Base-by-base conservation (phyloP, 2,888 invertebrate species). In the Cistogaster globosa region DNA sequence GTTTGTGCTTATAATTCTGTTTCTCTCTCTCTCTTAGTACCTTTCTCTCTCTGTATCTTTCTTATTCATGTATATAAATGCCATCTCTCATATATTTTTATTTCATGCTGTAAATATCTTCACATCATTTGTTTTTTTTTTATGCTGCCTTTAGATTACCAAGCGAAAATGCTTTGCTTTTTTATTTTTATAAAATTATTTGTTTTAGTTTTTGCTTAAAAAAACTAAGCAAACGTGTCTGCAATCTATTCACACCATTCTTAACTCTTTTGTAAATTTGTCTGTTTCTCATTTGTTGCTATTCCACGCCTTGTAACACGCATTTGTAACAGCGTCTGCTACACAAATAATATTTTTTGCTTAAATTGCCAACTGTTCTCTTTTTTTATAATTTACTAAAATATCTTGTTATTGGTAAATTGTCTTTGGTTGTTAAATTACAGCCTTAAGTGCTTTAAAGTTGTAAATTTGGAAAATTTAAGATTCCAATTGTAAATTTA, bases 151-250 rank as follows among this genome's bases (percentile, higher is more conserved):
- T 38, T 32, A 9, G n/a, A 72, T 20, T n/a, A 55, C 4, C 48
- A 58, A 57, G 8, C 26, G 57, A 84, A 68, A 65, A 62, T 80
- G 86, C 83, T 86, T 86, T 86, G 83, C 80, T 86, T 79, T 80
- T 83, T 68, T 42, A 6, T 48, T n/a, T 38, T 22, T 65, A 12
- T 14, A 32, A n/a, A 16, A n/a, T 48, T 14, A 26, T 60, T 55
- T 18, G 6, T 63, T 55, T 57, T 53, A 65, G 26, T 16, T n/a
- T 14, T 16, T 48, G n/a, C 45, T 4, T 1, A 45, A 14, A 45
- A 45, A 48, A 48, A n/a, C 1, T 48, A 12, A 42, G 11, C 14
- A 16, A 48, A 48, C 45, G 6, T 51, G 38, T 67, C 26, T 76
- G 58, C 77, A 60, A 60, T 48, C 60, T 67, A 42, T 2, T 62